These are phyloP conservation scores for Dolichoris vasculosae DNA, from an alignment of 1,140 invertebrate species.

Conservation along the genomic window DNA sequence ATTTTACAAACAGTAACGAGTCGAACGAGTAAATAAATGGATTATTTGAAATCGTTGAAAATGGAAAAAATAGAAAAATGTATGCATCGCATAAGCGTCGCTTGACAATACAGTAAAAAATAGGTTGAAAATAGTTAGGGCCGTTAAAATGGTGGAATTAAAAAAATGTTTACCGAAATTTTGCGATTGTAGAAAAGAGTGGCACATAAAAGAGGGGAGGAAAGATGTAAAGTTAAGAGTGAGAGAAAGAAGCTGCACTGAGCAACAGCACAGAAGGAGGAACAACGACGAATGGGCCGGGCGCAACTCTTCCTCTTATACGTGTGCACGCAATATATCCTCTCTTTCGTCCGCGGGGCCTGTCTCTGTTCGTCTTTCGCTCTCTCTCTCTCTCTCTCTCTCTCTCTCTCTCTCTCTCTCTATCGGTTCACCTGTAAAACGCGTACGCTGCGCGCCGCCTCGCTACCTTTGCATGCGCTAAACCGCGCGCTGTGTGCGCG, in stretches of 20 bases:
- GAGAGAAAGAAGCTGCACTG: conserved; percentile 32
- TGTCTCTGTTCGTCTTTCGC: conserved; percentile 8
- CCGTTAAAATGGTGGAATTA: background rate
- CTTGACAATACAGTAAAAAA: background rate
- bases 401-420: conserved; percentile 21
- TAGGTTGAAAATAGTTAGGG: background rate
- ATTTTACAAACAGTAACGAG: too few relatives aligned
- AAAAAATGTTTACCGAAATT: background rate
- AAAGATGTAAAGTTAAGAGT: background rate
- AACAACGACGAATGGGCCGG: conserved; percentile 42
- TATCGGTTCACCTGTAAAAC: background rate
- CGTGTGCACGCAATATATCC: conserved; percentile 50
- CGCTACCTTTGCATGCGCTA: conserved; percentile 9
- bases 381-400: conserved; percentile 23
- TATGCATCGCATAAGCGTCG: too few relatives aligned
- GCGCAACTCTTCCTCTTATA: conserved; percentile 57
- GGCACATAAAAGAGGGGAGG: background rate
- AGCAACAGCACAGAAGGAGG: conserved; percentile 32
- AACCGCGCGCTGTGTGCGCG: conserved; percentile 13
- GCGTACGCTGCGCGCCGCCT: background rate
- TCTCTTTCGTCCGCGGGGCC: conserved; percentile 20
- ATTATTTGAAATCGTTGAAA: too few relatives aligned
- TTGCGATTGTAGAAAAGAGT: background rate
- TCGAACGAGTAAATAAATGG: too few relatives aligned
- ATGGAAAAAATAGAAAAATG: too few relatives aligned